Evolutionary conservation across 53 echinoderm and acorn worm species (phyloP), one percentile per base, ranked within the genome.

Genomic region (Crossaster papposus): DNA sequence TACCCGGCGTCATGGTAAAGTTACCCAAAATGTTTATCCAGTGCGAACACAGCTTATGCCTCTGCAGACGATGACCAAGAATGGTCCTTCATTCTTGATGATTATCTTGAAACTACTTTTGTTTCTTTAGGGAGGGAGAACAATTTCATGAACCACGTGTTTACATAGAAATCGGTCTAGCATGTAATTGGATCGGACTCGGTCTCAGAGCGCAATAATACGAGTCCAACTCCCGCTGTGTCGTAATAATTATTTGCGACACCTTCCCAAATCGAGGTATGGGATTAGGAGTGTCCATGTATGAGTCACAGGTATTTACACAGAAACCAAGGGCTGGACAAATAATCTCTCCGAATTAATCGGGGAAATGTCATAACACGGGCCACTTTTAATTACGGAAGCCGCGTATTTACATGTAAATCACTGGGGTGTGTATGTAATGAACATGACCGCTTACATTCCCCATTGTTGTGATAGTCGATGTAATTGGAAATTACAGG

Each of bases 341-440:
- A 68, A n/a, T n/a, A n/a, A 68, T 28, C 68, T 68, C 24, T 28
- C 4, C 4, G 22, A 68, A 7, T 68, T 68, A 68, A 68, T 68
- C 11, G 7, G 17, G n/a, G 17, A 58, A 1, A 58, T 68, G 2
- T 26, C 22, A 68, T 23, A 24, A 68, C 68, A 68, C 68, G 28
- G 28, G 68, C 68, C 10, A 68, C 22, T 28, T 68, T 68, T 68
- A 68, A 68, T 68, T 68, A 68, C 22, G 68, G 22, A 5, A 4
- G 18, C 11, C 68, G n/a, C 7, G 68, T 68, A 68, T 68, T 68
- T 23, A 68, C 68, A 68, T 68, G 28, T 68, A 18, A 68, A 28
- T 68, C 68, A 68, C 20, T 68, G 68, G 68, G 26, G 68, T 26
- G 68, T 68, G 68, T 68, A 26, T 68, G 68, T 68, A 26, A 68